These are phyloP conservation scores for Nymphalis polychloros DNA, from an alignment of 2,888 invertebrate genomes.

Conservation along the genomic window DNA sequence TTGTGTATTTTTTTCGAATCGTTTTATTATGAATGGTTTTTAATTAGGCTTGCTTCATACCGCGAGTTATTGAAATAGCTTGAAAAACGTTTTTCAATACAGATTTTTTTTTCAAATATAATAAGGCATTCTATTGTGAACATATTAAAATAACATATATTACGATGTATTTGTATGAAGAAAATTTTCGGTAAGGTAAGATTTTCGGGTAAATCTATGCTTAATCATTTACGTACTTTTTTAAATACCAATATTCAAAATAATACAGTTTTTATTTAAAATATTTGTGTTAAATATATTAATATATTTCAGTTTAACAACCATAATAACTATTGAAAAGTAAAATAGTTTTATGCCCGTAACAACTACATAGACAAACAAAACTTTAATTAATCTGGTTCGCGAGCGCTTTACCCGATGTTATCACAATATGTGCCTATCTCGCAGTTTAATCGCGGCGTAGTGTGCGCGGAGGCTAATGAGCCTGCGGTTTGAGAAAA, in stretches of 20 bases:
- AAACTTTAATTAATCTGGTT: constrained; percentile 61
- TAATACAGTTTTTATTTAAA: no score
- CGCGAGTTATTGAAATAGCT: no score
- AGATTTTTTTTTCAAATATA: no score
- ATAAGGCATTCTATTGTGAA: no score
- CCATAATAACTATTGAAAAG: background rate
- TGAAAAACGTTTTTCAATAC: no score
- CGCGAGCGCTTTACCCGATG: constrained; percentile 55
- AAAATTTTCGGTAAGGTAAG: background rate
- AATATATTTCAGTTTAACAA: background rate
- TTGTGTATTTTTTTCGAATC: background rate
- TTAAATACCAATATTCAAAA: no score
- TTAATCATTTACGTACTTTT: no score
- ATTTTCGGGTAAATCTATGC: no score
- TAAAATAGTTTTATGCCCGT: constrained; percentile 9
- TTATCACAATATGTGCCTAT: constrained; percentile 68
- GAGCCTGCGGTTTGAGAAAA: constrained; percentile 76
- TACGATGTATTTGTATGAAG: background rate
- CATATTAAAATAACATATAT: background rate
- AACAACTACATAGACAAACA: constrained; percentile 46
- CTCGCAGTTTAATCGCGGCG: constrained; percentile 69
- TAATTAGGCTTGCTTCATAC: no score
- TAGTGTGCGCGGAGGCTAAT: constrained; percentile 76
- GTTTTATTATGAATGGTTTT: background rate
- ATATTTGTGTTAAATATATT: no score